phyloP scores from a whole-genome alignment of 2,888 invertebrate genomes.

The Lysandra bellargus region DNA sequence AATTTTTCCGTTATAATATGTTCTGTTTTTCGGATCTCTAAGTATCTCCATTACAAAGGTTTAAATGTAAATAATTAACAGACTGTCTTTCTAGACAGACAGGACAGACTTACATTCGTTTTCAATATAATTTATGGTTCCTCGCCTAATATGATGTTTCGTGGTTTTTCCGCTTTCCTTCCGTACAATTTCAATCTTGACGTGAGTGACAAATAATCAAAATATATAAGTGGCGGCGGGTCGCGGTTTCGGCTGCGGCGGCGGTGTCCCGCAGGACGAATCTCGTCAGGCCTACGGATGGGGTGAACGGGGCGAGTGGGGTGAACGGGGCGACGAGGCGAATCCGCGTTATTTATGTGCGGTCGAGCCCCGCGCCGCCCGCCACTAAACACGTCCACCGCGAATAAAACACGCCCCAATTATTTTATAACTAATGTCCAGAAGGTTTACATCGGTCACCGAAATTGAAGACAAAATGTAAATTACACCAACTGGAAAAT shows the following conservation, averaged over 20 bases:
- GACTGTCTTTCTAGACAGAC: too few relatives aligned
- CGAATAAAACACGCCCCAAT: constrained; percentile 40
- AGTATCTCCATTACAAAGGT: too few relatives aligned
- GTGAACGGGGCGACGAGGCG: constrained; percentile 40
- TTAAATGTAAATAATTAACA: too few relatives aligned
- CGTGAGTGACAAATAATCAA: constrained; percentile 26
- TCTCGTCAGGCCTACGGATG: constrained; percentile 28
- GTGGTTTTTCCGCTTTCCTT: not conserved
- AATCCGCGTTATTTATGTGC: constrained; percentile 54
- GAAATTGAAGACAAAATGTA: not conserved
- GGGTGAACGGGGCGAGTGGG: constrained; percentile 13
- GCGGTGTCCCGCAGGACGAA: constrained; percentile 25
- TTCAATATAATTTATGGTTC: not conserved
- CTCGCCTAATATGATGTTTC: not conserved
- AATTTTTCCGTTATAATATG: too few relatives aligned
- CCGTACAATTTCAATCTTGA: constrained; percentile 4
- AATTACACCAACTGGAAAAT: not conserved
- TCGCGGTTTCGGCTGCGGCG: constrained; percentile 15
- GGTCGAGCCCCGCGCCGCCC: constrained; percentile 32
- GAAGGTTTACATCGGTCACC: constrained; percentile 5
- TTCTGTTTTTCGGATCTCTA: too few relatives aligned
- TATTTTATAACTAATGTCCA: constrained; percentile 38
- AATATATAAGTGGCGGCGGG: constrained; percentile 29
- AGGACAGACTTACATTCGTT: too few relatives aligned
- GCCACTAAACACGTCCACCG: constrained; percentile 39